phyloP scores from a whole-genome alignment of 2,888 invertebrate species.

The Tolmerus cingulatus region DNA sequence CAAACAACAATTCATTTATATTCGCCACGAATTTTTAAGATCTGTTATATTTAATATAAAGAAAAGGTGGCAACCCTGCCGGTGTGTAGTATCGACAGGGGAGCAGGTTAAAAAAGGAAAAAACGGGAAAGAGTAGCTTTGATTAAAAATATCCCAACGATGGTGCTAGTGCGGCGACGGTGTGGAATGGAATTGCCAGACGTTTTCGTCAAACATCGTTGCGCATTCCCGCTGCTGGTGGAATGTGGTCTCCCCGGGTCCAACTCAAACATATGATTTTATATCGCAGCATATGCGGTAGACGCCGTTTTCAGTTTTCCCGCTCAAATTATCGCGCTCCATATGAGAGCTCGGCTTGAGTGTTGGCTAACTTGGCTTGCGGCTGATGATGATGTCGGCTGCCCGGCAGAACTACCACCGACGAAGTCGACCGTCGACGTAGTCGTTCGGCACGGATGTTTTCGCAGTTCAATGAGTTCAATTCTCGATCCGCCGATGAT shows the following conservation, averaged over 20 bases:
- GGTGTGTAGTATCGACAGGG: neutral
- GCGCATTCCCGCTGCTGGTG: neutral
- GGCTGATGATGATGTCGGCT: neutral
- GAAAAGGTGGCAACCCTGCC: neutral
- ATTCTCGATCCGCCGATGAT: neutral
- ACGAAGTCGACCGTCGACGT: neutral
- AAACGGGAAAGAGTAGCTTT: conserved; percentile 1
- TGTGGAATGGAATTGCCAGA: neutral
- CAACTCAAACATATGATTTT: neutral
- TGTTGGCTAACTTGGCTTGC: neutral
- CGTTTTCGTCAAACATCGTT: neutral
- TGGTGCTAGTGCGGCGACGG: neutral
- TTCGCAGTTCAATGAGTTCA: conserved; percentile 15
- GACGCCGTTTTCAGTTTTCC: neutral
- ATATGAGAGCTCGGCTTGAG: neutral
- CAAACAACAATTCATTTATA: too few species aligned
- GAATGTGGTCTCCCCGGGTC: neutral
- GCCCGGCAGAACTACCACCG: neutral
- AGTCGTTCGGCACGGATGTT: neutral
- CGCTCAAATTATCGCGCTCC: neutral
- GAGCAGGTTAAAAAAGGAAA: neutral
- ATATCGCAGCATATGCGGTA: neutral
- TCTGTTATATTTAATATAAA: neutral
- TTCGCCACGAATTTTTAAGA: neutral
- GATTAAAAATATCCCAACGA: neutral